Conservation (phyloP, 2,888 invertebrate species). For the Listrodromus nycthemerus region DNA sequence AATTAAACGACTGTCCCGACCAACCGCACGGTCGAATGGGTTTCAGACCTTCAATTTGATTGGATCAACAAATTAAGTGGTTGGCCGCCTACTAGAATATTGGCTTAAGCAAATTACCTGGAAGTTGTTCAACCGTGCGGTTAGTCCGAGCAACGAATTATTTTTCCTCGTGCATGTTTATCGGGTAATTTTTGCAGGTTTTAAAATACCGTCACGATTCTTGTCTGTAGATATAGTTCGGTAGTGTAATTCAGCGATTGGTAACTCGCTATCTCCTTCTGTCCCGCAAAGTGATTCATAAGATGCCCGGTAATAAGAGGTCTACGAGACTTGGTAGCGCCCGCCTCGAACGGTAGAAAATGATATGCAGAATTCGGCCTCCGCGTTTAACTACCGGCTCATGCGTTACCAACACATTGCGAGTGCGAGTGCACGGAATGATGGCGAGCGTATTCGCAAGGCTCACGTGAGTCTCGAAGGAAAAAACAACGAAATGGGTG, state of each 20-base stretch:
- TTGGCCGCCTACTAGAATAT: too few relatives aligned
- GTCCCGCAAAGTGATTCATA: background rate
- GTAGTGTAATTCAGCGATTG: background rate
- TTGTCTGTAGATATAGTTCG: background rate
- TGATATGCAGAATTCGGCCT: conserved; percentile 7
- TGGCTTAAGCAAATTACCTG: too few relatives aligned
- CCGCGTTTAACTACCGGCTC: conserved; percentile 37
- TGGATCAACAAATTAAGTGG: too few relatives aligned
- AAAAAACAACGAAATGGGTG: conserved; percentile 5
- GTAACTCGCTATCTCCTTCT: background rate
- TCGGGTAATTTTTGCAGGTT: background rate
- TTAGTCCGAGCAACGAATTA: too few relatives aligned
- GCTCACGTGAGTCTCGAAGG: conserved; percentile 5
- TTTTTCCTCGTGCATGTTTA: background rate
- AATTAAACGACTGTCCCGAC: too few relatives aligned
- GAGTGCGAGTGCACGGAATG: background rate
- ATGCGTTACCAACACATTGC: conserved; percentile 17
- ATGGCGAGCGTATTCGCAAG: background rate
- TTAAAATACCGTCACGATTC: background rate
- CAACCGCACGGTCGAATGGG: too few relatives aligned
- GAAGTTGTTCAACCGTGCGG: too few relatives aligned
- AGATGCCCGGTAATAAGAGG: background rate
- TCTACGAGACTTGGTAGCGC: conserved; percentile 7
- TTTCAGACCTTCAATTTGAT: too few relatives aligned
- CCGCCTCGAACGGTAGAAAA: background rate